Base-by-base conservation (phyloP, 2,113 vertebrate genomes). In the Arenaria interpres region DNA sequence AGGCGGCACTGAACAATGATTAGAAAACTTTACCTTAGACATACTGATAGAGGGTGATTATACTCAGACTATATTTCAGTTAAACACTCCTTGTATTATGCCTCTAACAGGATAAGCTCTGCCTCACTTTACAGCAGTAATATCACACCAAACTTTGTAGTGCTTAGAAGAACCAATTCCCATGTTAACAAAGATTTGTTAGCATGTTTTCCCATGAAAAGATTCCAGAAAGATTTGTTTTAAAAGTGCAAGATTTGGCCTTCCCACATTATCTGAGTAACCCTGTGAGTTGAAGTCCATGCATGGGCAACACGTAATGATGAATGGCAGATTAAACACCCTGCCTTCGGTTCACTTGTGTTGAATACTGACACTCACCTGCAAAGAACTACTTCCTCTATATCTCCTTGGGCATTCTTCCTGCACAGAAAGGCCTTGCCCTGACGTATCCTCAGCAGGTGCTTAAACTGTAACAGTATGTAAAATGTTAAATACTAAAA, bases 231-330 rank as follows among this genome's bases (percentile, higher is more conserved):
- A 57, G 9, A 4, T 72, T 86, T 50, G 13, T 28, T 5, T 21
- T 64, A 54, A 37, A 93, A 90, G 20, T 17, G 13, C 2, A 6
- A 69, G 13, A 20, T 77, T 20, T 64, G 35, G 21, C 17, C 12
- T 87, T 85, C 37, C 46, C 63, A 48, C 7, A 8, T 10, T 43
- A 28, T 16, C 33, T 35, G 23, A 68, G 33, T 8, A 39, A 64
- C 21, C 5, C 19, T 12, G 5, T 18, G 17, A 32, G 24, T 4
- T 43, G 37, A 67, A 71, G 13, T 30, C 14, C 7, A 1, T 2
- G 2, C 19, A 12, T 3, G 2, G 16, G 27, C 25, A 73, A 56
- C 0, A 2, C 2, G 0, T 75, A 25, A 39, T 39, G 62, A 21
- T 23, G 18, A 89, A 56, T 7, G 71, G 14, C 32, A 88, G 14